A percentile compares a stretch with the other conserved stretches of the same genome.
phyloP scores from a whole-genome alignment of 2,797 vertebrate genomes.

The Darevskia mixta region DNA sequence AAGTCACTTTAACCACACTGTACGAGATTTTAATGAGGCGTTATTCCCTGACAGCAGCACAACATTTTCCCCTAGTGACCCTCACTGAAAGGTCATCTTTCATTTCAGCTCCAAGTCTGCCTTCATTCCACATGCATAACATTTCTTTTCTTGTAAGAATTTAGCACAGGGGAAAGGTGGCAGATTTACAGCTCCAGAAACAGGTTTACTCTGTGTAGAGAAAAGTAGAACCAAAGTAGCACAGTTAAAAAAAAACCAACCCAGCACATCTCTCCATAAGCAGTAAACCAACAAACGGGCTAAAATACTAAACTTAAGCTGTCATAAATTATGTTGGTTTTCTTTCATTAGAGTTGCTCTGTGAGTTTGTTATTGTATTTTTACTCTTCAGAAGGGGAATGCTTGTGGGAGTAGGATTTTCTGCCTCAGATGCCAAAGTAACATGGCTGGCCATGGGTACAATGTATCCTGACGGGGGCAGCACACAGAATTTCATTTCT shows the following conservation, averaged over 20 bases:
- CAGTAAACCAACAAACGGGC: not conserved
- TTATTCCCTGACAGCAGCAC: not conserved
- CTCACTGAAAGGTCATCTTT: not conserved
- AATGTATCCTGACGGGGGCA: too few relatives aligned
- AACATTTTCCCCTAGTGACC: not conserved
- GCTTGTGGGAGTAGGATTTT: too few relatives aligned
- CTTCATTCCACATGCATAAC: not conserved
- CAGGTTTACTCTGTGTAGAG: not conserved
- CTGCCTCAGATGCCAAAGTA: too few relatives aligned
- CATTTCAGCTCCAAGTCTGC: conserved; percentile 21
- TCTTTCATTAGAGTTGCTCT: not conserved
- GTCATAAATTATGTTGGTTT: too few relatives aligned
- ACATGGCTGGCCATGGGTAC: too few relatives aligned
- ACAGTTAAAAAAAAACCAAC: not conserved
- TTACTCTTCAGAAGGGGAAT: too few relatives aligned
- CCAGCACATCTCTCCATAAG: not conserved
- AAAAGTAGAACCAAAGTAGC: not conserved
- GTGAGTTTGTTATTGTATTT: too few relatives aligned
- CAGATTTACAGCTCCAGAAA: conserved; percentile 15
- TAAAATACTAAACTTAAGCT: not conserved
- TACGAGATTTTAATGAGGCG: conserved; percentile 14
- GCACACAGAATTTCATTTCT: too few relatives aligned
- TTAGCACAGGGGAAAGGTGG: conserved; percentile 22
- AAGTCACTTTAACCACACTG: not conserved
- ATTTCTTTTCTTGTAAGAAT: conserved; percentile 30